Percentiles rank a stretch among this genome's conserved stretches.
These are phyloP conservation scores for Trichoplax adhaerens DNA, from an alignment of 37 sponge, comb jelly and placozoan genomes.

Conservation along the genomic window DNA sequence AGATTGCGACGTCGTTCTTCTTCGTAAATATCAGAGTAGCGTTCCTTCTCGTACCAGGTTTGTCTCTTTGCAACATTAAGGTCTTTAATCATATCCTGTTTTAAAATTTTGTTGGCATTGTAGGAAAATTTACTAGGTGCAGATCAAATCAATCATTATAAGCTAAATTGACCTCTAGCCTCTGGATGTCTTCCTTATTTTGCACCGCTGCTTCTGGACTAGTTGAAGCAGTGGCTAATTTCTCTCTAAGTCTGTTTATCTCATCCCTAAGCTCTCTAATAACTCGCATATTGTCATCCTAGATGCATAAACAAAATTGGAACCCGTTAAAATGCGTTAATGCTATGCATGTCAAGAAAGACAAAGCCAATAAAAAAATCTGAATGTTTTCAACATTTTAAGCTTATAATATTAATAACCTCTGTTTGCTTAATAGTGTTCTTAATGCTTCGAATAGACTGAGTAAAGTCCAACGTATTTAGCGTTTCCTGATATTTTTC, in stretches of 20 bases:
- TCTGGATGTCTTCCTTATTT: constrained; percentile 3
- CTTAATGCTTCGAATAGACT: too few species aligned
- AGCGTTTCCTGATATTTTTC: too few species aligned
- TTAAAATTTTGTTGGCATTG: too few species aligned
- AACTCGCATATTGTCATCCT: constrained; percentile 20
- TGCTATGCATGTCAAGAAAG: too few species aligned
- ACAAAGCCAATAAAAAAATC: too few species aligned
- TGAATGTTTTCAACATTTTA: too few species aligned
- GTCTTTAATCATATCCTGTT: constrained; percentile 12
- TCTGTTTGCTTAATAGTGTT: too few species aligned
- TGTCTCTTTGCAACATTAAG: constrained; percentile 16
- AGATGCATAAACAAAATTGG: too few species aligned
- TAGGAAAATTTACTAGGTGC: background rate
- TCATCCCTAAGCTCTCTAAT: constrained; percentile 18
- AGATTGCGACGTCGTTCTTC: constrained; percentile 22
- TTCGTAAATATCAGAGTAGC: constrained; percentile 8
- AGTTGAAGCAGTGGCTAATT: background rate
- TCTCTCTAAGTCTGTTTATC: constrained; percentile 14
- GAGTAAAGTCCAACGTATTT: too few species aligned
- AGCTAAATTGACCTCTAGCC: constrained; percentile 10
- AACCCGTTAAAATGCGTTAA: too few species aligned
- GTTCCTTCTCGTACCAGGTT: constrained; percentile 22
- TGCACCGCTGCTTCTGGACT: background rate
- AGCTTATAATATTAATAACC: too few species aligned
- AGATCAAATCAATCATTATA: background rate